Percentiles rank a stretch among this genome's conserved stretches.
phyloP scores from a whole-genome alignment of 2,888 invertebrate genomes.

The Horisme vitalbata region DNA sequence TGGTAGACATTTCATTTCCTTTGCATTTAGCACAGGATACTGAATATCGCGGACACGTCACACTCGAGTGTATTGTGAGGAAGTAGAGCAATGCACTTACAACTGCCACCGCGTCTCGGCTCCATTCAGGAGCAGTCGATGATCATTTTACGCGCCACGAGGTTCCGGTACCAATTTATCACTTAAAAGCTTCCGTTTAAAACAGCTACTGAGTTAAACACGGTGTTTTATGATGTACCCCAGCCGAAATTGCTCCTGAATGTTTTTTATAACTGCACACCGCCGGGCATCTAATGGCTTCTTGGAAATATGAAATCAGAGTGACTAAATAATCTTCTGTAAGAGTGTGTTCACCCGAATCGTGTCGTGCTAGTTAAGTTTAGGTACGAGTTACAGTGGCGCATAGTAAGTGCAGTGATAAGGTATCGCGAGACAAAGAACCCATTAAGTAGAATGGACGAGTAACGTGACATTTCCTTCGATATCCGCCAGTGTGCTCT shows the following conservation, averaged over 20 bases:
- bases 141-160: constrained; percentile 73
- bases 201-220: constrained; percentile 49
- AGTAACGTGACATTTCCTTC: constrained; percentile 80
- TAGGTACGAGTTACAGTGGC: constrained; percentile 48
- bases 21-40: constrained; percentile 11
- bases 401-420: constrained; percentile 63
- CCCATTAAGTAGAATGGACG: constrained; percentile 72
- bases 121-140: constrained; percentile 60
- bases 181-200: constrained; percentile 78
- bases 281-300: constrained; percentile 22
- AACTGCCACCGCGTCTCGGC: constrained; percentile 41
- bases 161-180: constrained; percentile 80
- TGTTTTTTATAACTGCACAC: constrained; percentile 36
- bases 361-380: constrained; percentile 21
- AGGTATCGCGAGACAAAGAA: constrained; percentile 79
- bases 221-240: constrained; percentile 55
- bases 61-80: constrained; percentile 44
- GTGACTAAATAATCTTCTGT: constrained; percentile 7
- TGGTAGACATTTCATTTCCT: constrained; percentile 6
- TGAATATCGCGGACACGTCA: constrained; percentile 19
- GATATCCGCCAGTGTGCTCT: constrained; percentile 70
- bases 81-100: constrained; percentile 70
- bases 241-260: constrained; percentile 45
- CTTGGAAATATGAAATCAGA: constrained; percentile 25
- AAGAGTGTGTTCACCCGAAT: constrained; percentile 9